Conservation (phyloP, 1,140 invertebrate species). For the Drosophila carrolli region DNA sequence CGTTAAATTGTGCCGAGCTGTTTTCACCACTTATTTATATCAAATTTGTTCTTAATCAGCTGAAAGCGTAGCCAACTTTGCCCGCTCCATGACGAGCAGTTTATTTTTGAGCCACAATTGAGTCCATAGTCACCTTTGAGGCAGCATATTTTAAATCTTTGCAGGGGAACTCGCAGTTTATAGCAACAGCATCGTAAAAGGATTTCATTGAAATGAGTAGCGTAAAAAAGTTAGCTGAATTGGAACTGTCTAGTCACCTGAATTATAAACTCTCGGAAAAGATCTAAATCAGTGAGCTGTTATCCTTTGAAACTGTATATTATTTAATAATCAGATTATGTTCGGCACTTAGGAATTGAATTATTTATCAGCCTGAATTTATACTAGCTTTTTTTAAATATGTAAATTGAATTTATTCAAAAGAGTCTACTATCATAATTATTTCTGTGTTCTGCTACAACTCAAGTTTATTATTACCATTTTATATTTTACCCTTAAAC, state of each 20-base stretch:
- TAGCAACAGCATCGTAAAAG: conserved; percentile 2
- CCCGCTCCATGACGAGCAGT: conserved; percentile 29
- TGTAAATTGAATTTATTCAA: too few species aligned
- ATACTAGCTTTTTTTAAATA: too few species aligned
- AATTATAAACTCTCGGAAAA: not conserved
- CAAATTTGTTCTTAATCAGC: conserved; percentile 51
- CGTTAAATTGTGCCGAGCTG: conserved; percentile 67
- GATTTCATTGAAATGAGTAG: not conserved
- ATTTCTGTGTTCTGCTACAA: too few species aligned
- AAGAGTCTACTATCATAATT: too few species aligned
- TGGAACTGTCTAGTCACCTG: conserved; percentile 6
- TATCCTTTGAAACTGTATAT: not conserved
- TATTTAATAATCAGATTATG: too few species aligned
- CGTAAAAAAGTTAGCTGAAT: not conserved
- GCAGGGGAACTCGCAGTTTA: not conserved
- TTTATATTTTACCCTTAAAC: too few species aligned
- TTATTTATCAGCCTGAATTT: too few species aligned
- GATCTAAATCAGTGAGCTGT: not conserved
- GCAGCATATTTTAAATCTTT: conserved; percentile 1
- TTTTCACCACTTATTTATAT: conserved; percentile 56
- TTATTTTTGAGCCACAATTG: conserved; percentile 24
- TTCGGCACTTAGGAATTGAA: too few species aligned
- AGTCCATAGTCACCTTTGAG: conserved; percentile 9
- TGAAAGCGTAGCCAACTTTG: conserved; percentile 45
- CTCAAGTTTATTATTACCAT: too few species aligned